phyloP scores from a whole-genome alignment of 2,113 vertebrate genomes.

The Pelmatolapia mariae region DNA sequence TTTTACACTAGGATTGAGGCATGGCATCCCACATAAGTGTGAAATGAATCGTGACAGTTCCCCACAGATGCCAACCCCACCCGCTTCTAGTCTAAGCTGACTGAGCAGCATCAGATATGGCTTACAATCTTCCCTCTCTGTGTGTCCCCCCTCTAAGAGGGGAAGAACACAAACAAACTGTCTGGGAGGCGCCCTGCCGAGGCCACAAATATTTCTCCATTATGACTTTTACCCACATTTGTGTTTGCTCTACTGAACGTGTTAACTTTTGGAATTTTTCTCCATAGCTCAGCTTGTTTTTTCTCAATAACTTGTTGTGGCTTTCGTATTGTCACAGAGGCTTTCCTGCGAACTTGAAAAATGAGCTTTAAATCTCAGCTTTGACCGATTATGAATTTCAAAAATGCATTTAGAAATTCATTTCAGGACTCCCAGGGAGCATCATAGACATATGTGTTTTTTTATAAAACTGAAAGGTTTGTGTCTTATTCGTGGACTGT shows the following conservation, averaged over 20 bases:
- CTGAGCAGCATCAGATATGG: conserved; percentile 60
- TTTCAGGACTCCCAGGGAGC: not conserved
- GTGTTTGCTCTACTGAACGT: conserved; percentile 26
- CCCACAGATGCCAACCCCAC: conserved; percentile 13
- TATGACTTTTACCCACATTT: conserved; percentile 43
- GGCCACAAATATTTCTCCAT: conserved; percentile 62
- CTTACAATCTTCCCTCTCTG: conserved; percentile 27
- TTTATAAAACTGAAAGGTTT: not conserved
- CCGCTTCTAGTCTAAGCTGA: conserved; percentile 24
- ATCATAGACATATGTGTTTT: not conserved
- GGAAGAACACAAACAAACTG: conserved; percentile 64
- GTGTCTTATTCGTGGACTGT: not conserved
- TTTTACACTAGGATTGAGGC: conserved; percentile 25
- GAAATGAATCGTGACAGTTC: conserved; percentile 57
- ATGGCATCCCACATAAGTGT: conserved; percentile 22
- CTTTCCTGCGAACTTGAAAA: not conserved
- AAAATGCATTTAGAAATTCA: not conserved
- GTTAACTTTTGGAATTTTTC: conserved; percentile 19
- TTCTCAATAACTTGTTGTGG: not conserved
- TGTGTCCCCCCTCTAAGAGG: conserved; percentile 35
- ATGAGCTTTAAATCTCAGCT: not conserved
- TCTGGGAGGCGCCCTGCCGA: conserved; percentile 43
- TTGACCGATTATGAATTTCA: not conserved
- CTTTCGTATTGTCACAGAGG: not conserved
- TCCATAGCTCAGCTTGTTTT: conserved; percentile 2